Evolutionary conservation across 2,797 vertebrate species (phyloP).

Genomic region (Clarias pachynema): DNA sequence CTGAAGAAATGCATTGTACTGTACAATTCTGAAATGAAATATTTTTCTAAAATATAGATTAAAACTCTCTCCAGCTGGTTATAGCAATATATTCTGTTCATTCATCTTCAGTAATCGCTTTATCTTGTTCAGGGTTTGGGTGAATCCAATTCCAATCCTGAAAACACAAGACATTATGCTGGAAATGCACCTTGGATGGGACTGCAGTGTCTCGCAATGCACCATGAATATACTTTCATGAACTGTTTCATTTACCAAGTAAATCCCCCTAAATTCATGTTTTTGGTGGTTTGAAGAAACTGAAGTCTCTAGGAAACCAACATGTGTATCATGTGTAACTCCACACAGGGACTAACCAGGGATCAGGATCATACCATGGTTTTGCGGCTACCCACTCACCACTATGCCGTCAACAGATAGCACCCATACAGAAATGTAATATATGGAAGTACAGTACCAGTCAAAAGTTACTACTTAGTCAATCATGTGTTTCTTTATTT

Average conservation of each 20-base stretch:
- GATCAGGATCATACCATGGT: neutral
- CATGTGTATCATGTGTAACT: neutral
- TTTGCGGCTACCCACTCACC: neutral
- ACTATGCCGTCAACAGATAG: neutral
- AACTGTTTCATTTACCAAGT: neutral
- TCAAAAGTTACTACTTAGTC: too few species aligned
- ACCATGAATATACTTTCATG: neutral
- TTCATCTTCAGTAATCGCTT: neutral
- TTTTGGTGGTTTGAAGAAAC: neutral
- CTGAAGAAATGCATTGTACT: neutral
- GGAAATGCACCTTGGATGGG: neutral
- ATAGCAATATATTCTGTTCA: neutral
- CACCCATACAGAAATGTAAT: too few species aligned
- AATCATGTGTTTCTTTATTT: too few species aligned
- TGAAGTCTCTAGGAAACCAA: neutral
- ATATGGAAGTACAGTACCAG: too few species aligned
- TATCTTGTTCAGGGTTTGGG: neutral
- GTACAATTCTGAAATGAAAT: neutral
- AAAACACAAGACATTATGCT: neutral
- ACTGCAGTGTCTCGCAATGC: neutral
- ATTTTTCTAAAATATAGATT: neutral
- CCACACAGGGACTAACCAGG: neutral
- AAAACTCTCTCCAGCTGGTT: neutral
- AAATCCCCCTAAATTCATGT: neutral
- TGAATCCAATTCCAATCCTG: too few species aligned